Evolutionary conservation across 2,888 invertebrate genomes (phyloP), one percentile per base, ranked within the genome.

Genomic region (Anagyrus pseudococci): DNA sequence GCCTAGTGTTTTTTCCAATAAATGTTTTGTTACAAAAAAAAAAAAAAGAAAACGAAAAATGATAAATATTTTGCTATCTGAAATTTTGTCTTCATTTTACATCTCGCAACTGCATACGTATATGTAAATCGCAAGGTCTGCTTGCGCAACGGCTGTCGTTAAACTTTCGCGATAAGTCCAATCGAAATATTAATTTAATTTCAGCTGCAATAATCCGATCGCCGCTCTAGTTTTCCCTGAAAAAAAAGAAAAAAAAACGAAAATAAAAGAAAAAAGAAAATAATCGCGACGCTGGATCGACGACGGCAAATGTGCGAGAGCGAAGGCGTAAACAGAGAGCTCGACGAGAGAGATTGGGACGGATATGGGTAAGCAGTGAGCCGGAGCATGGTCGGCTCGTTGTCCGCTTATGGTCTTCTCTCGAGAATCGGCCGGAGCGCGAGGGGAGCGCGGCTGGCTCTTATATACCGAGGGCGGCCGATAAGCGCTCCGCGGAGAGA

Each of bases 11-110:
- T 58, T 65, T 61, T 50, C 23, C 55, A 61, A 66, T 62, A 66
- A 66, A 66, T 58, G 55, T 65, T 65, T 62, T 65, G 55, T 65
- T 58, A 64, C 29, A 2, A 46, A 58, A 52, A 44, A 13, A 37
- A n/a, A n/a, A n/a, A n/a, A n/a, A n/a, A n/a, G n/a, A n/a, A n/a
- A n/a, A n/a, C n/a, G n/a, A n/a, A n/a, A n/a, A n/a, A n/a, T n/a
- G n/a, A n/a, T 33, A 19, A 29, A 33, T 2, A 23, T 53, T 44
- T 48, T 8, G 19, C 15, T 13, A 15, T 15, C 4, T 8, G 41
- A 47, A 25, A 4, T 52, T 23, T 62, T 41, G 20, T 4, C 29
- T 29, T 29, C 10, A 29, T 37, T 37, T 37, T 15, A 37, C 13
- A 37, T 54, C 41, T 20, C 8, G 10, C 10, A 37, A 41, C 47